Base-by-base conservation (phyloP, 2,888 invertebrate genomes). In the Geotrupes spiniger region DNA sequence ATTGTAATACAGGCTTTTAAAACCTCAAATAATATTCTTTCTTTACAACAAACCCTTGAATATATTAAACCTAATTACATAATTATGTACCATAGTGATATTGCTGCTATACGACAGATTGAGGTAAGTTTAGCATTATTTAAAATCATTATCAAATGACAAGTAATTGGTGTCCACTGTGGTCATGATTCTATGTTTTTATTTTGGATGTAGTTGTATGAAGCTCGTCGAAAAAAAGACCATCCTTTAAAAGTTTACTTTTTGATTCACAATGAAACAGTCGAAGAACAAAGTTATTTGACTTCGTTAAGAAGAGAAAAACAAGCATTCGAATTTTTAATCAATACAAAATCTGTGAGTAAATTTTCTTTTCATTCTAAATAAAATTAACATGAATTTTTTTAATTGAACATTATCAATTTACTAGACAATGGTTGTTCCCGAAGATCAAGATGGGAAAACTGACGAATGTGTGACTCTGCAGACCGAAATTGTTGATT, bases 251-350 rank as follows among this genome's bases (percentile, higher is more conserved):
- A 85, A 63, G 86, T 98, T 5, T 98, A 91, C 72, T 93, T 96
- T 63, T 70, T 99, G 39, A 82, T 96, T 56, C 94, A 96, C 69
- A 85, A 85, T 6, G 88, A 88, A 51, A 97, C 98, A 4, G 92
- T 94, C 0, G 99, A 99, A 74, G 99, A 99, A 72, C 98, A 99
- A 74, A 85, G 91, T 1, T 99, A 96, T 73, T 78, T 99, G 26
- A 94, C 95, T 1, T 82, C 89, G 0, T 75, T 99, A 46, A 80
- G 92, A 54, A 81, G 89, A 52, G 99, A 99, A 73, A 98, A 97
- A 69, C 85, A 90, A 65, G 91, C 97, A 0, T 98, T 99, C 72
- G 96, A 98, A 67, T 78, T 81, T 60, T 78, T 99, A 29, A 96
- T 99, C 59, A 83, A 87, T 67, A 89, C 92, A 17, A 98, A 97